Conservation (phyloP, 1,140 invertebrate genomes). For the Drosophila triauraria region DNA sequence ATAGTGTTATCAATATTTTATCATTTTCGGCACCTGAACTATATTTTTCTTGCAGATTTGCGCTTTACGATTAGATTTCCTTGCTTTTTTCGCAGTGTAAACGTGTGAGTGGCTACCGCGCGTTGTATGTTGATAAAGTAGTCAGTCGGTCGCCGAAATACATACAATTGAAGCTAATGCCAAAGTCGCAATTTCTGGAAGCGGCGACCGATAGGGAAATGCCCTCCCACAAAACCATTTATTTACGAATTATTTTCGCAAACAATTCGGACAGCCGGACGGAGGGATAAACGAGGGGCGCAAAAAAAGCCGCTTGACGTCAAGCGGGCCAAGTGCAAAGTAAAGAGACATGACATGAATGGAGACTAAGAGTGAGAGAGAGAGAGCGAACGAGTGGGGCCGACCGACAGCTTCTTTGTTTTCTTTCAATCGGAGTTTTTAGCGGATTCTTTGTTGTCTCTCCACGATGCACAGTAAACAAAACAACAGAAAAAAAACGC, state of each 20-base stretch:
- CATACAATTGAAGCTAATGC: conserved; percentile 60
- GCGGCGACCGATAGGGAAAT: conserved; percentile 66
- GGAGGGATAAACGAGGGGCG: neutral
- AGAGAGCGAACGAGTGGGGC: neutral
- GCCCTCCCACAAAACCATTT: conserved; percentile 65
- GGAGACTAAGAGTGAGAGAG: conserved; percentile 11
- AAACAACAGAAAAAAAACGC: conserved; percentile 45
- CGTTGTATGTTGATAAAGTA: conserved; percentile 60
- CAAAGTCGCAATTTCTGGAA: conserved; percentile 80
- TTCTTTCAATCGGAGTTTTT: conserved; percentile 55
- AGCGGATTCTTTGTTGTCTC: conserved; percentile 62
- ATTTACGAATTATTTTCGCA: conserved; percentile 62
- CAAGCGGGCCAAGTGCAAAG: conserved; percentile 68
- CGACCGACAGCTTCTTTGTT: conserved; percentile 39
- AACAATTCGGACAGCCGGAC: conserved; percentile 28
- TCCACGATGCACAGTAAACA: conserved; percentile 55
- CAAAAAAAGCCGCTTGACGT: conserved; percentile 63
- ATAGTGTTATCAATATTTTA: neutral
- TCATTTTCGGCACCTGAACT: neutral
- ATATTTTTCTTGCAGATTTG: conserved; percentile 9
- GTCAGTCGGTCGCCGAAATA: conserved; percentile 30
- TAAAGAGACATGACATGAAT: conserved; percentile 59
- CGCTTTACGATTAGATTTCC: neutral
- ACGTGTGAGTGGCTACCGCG: conserved; percentile 23
- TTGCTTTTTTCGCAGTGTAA: conserved; percentile 17